Evolutionary conservation across 1,140 invertebrate species (phyloP), one percentile per base, ranked within the genome.

Genomic region (Macrosteles quadrilineatus): DNA sequence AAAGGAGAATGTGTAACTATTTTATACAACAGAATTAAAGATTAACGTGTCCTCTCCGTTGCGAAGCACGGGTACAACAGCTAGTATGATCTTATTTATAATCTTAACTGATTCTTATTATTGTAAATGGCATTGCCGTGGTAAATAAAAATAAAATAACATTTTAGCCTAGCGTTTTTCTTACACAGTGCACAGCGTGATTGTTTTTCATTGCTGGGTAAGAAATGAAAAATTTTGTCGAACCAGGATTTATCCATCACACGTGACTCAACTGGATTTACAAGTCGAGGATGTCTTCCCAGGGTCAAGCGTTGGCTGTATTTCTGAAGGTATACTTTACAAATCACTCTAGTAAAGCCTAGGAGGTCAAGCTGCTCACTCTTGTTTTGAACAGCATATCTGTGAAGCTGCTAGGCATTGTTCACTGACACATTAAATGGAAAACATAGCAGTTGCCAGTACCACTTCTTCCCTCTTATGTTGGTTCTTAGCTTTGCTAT

Each of bases 381-480:
- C 29, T 62, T 62, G 23, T 29, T 62, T 23, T 62, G 29, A 6
- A 62, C 27, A 62, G 29, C 32, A 29, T 32, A 62, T 31, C 27
- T 29, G 21, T 65, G 40, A 2, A 65, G 29, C 63, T 65, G 63
- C 17, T 25, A 65, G 19, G 63, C 63, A 65, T 65, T 36, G 32
- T 40, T 65, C 32, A 65, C 23, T 2, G 27, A 32, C 9, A n/a
- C 63, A 65, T 65, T 65, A 6, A 65, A 40, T 14, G 40, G 27
- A 36, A 65, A 21, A n/a, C 21, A 32, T 19, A 65, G 27, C 3
- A 65, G 27, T 25, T 65, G 63, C 63, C 63, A 36, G 21, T 65
- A 65, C 27, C 63, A 65, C 25, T 65, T 65, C 31, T 65, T 65
- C 19, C 27, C 31, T 67, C 66, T 73, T 74, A 30, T n/a, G n/a